These are phyloP conservation scores for Asobara japonica DNA, from an alignment of 1,140 invertebrate species.

Conservation along the genomic window DNA sequence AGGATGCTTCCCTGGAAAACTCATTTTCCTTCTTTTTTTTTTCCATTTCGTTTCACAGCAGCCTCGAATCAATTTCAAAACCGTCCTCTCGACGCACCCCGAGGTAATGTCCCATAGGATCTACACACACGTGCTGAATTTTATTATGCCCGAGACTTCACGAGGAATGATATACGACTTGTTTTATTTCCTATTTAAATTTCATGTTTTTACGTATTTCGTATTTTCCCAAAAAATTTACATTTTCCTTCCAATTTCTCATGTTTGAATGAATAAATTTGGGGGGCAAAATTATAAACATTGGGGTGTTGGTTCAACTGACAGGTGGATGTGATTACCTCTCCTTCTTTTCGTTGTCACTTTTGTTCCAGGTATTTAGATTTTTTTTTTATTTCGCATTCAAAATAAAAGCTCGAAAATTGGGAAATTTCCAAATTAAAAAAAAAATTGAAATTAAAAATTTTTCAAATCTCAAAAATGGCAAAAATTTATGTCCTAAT, in stretches of 20 bases:
- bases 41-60: conserved; percentile 21
- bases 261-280: too few relatives aligned
- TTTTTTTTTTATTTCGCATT: too few relatives aligned
- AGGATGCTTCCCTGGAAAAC: not conserved
- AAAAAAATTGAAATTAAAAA: too few relatives aligned
- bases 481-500: too few relatives aligned
- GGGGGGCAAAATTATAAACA: too few relatives aligned
- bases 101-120: conserved; percentile 14
- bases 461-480: too few relatives aligned
- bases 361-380: too few relatives aligned
- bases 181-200: conserved; percentile 14
- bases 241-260: not conserved
- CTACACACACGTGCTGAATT: conserved; percentile 20
- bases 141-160: conserved; percentile 10
- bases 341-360: too few relatives aligned
- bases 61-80: conserved; percentile 32
- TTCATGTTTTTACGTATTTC: not conserved
- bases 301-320: too few relatives aligned
- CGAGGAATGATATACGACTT: conserved; percentile 23
- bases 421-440: too few relatives aligned
- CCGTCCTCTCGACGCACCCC: conserved; percentile 21
- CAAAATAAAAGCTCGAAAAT: too few relatives aligned
- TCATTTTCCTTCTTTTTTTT: conserved; percentile 1
- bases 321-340: too few relatives aligned
- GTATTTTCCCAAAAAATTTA: not conserved